A percentile compares a stretch with the other conserved stretches of the same genome.
Evolutionary conservation across 2,797 vertebrate genomes (phyloP).

Genomic region (Phylloscopus collybita): DNA sequence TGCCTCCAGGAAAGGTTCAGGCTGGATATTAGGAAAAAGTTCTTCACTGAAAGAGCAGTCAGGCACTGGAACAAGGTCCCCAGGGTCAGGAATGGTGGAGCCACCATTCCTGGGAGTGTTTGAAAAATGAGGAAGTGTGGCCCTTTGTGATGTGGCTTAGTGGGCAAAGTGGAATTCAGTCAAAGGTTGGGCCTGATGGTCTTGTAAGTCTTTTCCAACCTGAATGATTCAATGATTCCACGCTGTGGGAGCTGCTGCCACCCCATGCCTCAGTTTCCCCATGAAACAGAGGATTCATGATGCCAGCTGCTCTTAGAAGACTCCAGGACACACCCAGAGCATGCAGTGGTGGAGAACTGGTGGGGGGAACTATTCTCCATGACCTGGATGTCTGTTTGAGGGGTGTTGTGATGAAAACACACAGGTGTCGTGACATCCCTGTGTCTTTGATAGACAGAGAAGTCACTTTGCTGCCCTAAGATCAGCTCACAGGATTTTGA

Average conservation of each 20-base stretch:
- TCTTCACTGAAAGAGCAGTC: background rate
- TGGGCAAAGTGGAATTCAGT: background rate
- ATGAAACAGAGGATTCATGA: no score
- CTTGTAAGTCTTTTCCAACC: background rate
- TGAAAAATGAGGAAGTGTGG: background rate
- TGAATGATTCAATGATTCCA: background rate
- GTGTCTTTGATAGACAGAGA: background rate
- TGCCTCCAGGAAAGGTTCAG: background rate
- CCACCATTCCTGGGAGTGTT: background rate
- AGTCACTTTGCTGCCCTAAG: background rate
- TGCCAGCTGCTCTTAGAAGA: background rate
- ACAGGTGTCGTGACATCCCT: background rate
- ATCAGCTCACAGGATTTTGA: background rate
- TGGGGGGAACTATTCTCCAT: rapidly evolving
- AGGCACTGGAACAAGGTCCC: background rate
- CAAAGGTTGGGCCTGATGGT: background rate
- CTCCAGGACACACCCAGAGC: background rate
- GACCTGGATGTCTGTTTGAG: background rate
- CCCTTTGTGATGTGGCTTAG: background rate
- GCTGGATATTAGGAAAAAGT: background rate
- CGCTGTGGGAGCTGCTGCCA: background rate
- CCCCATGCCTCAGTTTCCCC: background rate
- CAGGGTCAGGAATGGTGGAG: background rate
- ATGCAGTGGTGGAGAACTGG: background rate
- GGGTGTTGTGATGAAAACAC: background rate